Evolutionary conservation across 1,140 invertebrate genomes (phyloP).

Genomic region (Trichonephila clavata): DNA sequence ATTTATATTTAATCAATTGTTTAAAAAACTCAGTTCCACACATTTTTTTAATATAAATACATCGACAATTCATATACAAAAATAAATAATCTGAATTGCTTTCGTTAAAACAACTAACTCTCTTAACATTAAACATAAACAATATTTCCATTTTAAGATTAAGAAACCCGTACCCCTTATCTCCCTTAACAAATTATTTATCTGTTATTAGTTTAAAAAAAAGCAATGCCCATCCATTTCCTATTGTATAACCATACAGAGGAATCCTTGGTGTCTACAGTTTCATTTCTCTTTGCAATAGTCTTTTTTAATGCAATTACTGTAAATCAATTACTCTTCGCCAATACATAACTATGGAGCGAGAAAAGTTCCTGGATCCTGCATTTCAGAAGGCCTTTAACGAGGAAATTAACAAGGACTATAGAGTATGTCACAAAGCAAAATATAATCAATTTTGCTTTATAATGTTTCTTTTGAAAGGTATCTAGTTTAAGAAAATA

Average conservation of each 20-base stretch:
- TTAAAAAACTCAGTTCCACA: not conserved
- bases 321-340: not conserved
- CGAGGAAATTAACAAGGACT: slow-evolving; percentile 51
- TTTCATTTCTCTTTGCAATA: not conserved
- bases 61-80: not conserved
- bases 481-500: too few relatives aligned
- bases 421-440: slow-evolving; percentile 29
- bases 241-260: not conserved
- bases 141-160: not conserved
- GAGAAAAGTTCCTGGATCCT: slow-evolving; percentile 66
- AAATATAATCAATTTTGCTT: too few relatives aligned
- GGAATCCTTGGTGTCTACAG: not conserved
- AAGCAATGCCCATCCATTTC: not conserved
- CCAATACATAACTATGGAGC: slow-evolving; percentile 16
- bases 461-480: too few relatives aligned
- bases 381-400: slow-evolving; percentile 64
- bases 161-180: not conserved
- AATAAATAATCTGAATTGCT: not conserved
- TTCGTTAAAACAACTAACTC: not conserved
- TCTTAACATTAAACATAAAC: not conserved
- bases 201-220: not conserved
- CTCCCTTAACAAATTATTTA: not conserved
- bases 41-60: not conserved
- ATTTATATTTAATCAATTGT: not conserved
- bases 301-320: not conserved